Evolutionary conservation across 2,113 vertebrate species (phyloP), one percentile per base, ranked within the genome.

Genomic region (Dolichallabes microphthalmus): DNA sequence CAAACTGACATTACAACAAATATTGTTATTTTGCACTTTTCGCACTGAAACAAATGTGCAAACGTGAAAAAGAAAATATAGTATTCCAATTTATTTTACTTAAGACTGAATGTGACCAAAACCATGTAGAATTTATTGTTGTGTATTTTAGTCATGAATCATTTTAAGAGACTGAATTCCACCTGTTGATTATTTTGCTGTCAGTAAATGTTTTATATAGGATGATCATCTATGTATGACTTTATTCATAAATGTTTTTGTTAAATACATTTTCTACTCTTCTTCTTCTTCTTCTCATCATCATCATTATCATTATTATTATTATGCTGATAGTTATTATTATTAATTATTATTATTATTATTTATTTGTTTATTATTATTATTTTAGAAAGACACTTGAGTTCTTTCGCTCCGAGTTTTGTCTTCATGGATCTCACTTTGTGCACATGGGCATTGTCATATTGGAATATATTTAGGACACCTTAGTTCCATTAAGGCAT

Each of bases 131-230:
- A 60, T 80, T 17, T 87, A 80, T 25, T 89, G 86, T 85, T n/a
- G 85, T 90, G 92, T 91, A 90, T 93, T 93, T 91, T 85, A 91
- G 82, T 91, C 89, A 94, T 93, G 92, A 93, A 91, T 89, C 52
- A n/a, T 39, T 84, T 84, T 83, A 75, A 50, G 15, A 15, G 35
- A n/a, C 35, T 83, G 55, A 74, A 60, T 30, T 17, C 55, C 55
- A 50, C 75, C 35, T 74, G 69, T 57, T n/a, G n/a, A n/a, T n/a
- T n/a, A n/a, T n/a, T n/a, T n/a, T n/a, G n/a, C 30, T 45, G 50
- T 66, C 71, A n/a, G 50, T 55, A 35, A 35, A 35, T 35, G 32
- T 35, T 35, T 35, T 35, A 35, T 35, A 35, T 1, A 35, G 1
- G 32, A 35, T 35, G 32, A 35, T 35, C 32, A 69, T 64, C 22